Conservation (phyloP, 2,888 invertebrate genomes). For the Eupithecia tripunctaria region DNA sequence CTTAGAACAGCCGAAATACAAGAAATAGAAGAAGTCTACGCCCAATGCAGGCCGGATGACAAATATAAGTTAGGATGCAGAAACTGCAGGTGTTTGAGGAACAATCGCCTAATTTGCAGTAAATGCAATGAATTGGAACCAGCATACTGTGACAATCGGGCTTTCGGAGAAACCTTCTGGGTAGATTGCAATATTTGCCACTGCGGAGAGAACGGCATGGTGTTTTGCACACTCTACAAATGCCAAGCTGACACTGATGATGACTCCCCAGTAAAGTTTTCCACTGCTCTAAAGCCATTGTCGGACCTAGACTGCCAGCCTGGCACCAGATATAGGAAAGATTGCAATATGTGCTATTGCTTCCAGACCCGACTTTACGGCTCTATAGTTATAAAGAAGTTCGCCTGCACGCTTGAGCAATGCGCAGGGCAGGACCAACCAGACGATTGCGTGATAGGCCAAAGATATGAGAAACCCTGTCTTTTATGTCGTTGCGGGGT, state of each 20-base stretch:
- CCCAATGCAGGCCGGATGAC: conserved; percentile 65
- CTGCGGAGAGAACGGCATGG: conserved; percentile 71
- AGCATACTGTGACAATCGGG: conserved; percentile 43
- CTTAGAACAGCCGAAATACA: conserved; percentile 18
- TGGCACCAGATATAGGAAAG: conserved; percentile 59
- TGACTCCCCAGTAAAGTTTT: conserved; percentile 18
- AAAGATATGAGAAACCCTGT: conserved; percentile 61
- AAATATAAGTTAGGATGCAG: conserved; percentile 80
- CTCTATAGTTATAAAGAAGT: conserved; percentile 56
- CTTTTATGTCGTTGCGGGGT: conserved; percentile 61
- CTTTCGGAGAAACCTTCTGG: conserved; percentile 66
- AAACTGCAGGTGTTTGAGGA: conserved; percentile 76
- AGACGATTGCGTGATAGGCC: conserved; percentile 56
- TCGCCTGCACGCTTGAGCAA: conserved; percentile 69
- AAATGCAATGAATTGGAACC: conserved; percentile 60
- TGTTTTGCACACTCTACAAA: conserved; percentile 73
- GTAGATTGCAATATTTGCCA: conserved; percentile 82
- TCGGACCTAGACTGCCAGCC: conserved; percentile 58
- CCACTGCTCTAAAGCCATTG: conserved; percentile 38
- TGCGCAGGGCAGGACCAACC: conserved; percentile 46
- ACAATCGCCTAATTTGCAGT: conserved; percentile 75
- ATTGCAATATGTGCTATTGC: conserved; percentile 71
- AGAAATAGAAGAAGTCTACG: conserved; percentile 59
- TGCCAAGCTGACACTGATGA: conserved; percentile 46
- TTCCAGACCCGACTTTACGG: conserved; percentile 32